Evolutionary conservation across 2,797 vertebrate species (phyloP), one percentile per base, ranked within the genome.

Genomic region (Liparis tanakae): DNA sequence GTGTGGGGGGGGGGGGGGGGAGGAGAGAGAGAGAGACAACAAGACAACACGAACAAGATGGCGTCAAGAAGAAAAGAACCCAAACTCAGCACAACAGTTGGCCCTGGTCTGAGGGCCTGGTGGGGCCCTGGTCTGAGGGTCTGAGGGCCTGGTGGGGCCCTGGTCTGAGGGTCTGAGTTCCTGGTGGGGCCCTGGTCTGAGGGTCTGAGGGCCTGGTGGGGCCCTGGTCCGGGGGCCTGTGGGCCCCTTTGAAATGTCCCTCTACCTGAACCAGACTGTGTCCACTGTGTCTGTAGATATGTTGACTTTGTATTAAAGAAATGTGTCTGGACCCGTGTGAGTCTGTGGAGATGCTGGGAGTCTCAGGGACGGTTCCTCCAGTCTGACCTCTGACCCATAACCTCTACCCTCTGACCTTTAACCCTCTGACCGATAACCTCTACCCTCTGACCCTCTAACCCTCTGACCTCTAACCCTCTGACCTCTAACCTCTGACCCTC

Each of bases 241-340:
- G 94, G 25, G 25, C 2, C 92, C 94, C 96, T 96, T 96, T 95
- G 95, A 96, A 96, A 96, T 96, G 95, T 96, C 96, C 94, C 94
- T 96, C 95, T 93, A 95, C 95, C 90, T 93, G 95, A 97, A 93
- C 94, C 94, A 96, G 93, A 95, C 96, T 95, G 96, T 96, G 96
- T 95, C 96, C 96, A 96, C 97, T 93, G 95, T 97, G 96, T 98
- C 96, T 99, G 97, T 99, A 99, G 97, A 99, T 99, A 98, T 96
- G 96, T 97, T 96, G 92, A 98, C 96, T 99, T 99, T 99, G 97
- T 99, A 99, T 99, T 99, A 99, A 99, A 99, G 97, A 96, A 97
- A 95, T 96, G 96, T 96, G 96, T 97, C 97, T 95, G 95, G 96
- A 89, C 39, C 54, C 69, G 62, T 78, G 75, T 74, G 39, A 18